Base-by-base conservation (phyloP, 2,113 vertebrate genomes). In the Prunella fulvescens region DNA sequence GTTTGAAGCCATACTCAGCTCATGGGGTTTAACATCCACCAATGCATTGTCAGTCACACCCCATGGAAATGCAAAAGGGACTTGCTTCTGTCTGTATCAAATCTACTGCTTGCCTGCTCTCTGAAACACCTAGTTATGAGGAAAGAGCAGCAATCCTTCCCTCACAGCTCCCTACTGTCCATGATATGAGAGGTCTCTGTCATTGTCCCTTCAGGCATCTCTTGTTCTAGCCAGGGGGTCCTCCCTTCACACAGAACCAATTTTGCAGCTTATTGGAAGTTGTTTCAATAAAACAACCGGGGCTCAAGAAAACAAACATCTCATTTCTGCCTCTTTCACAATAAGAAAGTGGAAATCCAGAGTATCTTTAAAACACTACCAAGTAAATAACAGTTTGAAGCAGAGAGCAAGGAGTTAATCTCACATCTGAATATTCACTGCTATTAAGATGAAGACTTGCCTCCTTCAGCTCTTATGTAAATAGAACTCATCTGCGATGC, bases 401-500 rank as follows among this genome's bases (percentile, higher is more conserved):
- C 66, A 3, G 33, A 89, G 31, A 93, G 66, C 88, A 91, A 85
- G 20, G 93, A 92, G 93, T 95, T 95, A 94, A 97, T 86, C 78
- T 94, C 72, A 37, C 87, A 92, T 81, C 90, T 93, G 92, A 94
- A 96, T 96, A 92, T 97, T 94, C 83, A 77, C 78, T 73, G 85
- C 86, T 88, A n/a, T 93, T 89, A 96, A 96, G 91, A 95, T 87
- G 95, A 93, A 96, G 94, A 92, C 89, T 94, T 90, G 86, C 95
- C 95, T 97, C 88, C 95, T 96, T 96, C 93, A 93, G 95, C 95
- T 93, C 95, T 97, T 97, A 97, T 97, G 96, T 95, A 97, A 97
- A 97, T 97, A 93, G 92, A 94, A 71, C 85, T 95, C 93, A 96
- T 97, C 96, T 95, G 90, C 0, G 90, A 96, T 97, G 96, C 96